phyloP scores from a whole-genome alignment of 2,888 invertebrate species.

The Gortyna flavago region DNA sequence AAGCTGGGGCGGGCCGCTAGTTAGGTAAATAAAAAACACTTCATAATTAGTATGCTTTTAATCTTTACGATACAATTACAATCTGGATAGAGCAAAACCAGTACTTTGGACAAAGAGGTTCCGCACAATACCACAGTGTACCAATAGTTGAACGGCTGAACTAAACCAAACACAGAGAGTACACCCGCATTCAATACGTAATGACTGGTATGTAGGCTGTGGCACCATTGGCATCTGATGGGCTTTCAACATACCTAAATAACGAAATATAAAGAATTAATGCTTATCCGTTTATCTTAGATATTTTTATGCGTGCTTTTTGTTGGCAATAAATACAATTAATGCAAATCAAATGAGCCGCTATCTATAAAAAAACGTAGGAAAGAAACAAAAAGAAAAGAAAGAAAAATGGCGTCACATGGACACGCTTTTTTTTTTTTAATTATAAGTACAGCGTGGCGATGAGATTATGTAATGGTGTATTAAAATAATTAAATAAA shows the following conservation, averaged over 20 bases:
- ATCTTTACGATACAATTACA: neutral
- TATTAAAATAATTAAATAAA: neutral
- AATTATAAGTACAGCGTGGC: neutral
- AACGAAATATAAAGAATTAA: neutral
- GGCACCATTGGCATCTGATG: neutral
- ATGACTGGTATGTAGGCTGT: constrained; percentile 4
- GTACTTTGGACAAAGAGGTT: constrained; percentile 26
- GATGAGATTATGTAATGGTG: neutral
- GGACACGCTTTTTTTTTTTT: neutral
- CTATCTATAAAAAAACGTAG: neutral
- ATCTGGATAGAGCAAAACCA: neutral
- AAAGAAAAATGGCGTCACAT: neutral
- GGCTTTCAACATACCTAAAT: neutral
- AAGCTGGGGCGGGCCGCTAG: too few relatives aligned
- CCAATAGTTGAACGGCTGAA: constrained; percentile 20
- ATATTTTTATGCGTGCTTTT: neutral
- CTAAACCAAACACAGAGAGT: constrained; percentile 37
- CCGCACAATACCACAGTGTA: constrained; percentile 8
- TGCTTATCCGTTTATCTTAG: neutral
- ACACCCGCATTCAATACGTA: constrained; percentile 47
- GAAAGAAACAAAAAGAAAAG: neutral
- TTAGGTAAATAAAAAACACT: neutral
- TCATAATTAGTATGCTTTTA: neutral
- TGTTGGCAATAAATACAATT: neutral
- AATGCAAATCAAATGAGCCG: neutral